A percentile compares a stretch with the other conserved stretches of the same genome.
These are phyloP conservation scores for Cettia cetti DNA, from an alignment of 2,113 vertebrate genomes.

Conservation along the genomic window DNA sequence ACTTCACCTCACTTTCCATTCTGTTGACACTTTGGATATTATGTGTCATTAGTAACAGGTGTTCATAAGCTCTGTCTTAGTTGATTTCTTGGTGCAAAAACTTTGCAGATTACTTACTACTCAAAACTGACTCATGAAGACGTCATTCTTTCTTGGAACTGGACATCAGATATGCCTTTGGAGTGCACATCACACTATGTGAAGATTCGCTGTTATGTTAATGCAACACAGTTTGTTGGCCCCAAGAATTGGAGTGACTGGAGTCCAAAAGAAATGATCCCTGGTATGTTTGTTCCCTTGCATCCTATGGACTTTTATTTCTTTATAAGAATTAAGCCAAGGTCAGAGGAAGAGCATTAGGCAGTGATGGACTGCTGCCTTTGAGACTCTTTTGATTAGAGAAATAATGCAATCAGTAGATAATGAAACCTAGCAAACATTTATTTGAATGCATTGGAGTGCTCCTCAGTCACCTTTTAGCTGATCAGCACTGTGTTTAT, in stretches of 20 bases:
- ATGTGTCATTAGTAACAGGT: not conserved
- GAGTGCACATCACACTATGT: conserved; percentile 70
- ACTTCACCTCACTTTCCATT: not conserved
- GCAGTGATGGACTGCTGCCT: not conserved
- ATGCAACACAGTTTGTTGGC: conserved; percentile 55
- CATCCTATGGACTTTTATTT: not conserved
- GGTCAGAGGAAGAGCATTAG: not conserved
- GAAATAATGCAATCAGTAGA: not conserved
- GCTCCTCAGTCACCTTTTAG: not conserved
- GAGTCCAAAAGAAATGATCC: conserved; percentile 60
- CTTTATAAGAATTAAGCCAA: not conserved
- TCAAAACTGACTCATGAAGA: conserved; percentile 54
- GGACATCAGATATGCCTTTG: conserved; percentile 75
- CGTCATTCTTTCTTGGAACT: conserved; percentile 66
- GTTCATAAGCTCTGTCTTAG: not conserved
- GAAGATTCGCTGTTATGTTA: conserved; percentile 62
- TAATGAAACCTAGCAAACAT: not conserved
- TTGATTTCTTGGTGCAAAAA: not conserved
- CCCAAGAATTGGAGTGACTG: conserved; percentile 71
- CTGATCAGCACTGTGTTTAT: not conserved
- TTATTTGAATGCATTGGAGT: not conserved
- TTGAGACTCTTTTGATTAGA: not conserved
- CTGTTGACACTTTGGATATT: not conserved
- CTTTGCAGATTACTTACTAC: conserved; percentile 48
- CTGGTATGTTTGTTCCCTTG: conserved; percentile 57